These are phyloP conservation scores for Drosophila kepulauana DNA, from an alignment of 1,140 invertebrate species.

Conservation along the genomic window DNA sequence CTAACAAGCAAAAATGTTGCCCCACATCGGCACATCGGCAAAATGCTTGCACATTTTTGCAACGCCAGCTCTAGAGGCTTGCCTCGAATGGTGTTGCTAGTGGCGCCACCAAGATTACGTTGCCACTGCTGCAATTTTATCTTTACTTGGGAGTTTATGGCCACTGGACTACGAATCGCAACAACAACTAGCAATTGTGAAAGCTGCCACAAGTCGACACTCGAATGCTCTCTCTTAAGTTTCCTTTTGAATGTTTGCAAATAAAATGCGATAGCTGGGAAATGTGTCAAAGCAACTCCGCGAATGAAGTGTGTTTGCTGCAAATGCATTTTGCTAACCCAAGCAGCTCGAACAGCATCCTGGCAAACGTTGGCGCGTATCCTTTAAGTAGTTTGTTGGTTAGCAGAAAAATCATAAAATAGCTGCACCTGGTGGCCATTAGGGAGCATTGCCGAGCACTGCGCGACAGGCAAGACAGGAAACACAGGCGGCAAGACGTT, in stretches of 20 bases:
- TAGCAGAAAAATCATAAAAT: constrained; percentile 74
- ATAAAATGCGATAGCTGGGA: neutral
- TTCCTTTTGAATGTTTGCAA: neutral
- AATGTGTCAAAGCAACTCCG: neutral
- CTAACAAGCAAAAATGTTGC: constrained; percentile 79
- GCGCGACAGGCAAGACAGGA: constrained; percentile 27
- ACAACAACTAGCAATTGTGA: constrained; percentile 40
- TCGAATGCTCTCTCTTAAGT: constrained; percentile 14
- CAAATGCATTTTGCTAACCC: constrained; percentile 43
- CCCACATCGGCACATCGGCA: constrained; percentile 37
- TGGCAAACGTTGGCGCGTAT: constrained; percentile 43
- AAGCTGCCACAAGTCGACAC: neutral
- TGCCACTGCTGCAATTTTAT: constrained; percentile 75
- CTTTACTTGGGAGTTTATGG: constrained; percentile 68
- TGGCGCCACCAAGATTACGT: constrained; percentile 71
- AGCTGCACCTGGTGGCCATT: constrained; percentile 80
- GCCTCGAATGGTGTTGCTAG: constrained; percentile 12
- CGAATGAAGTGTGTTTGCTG: constrained; percentile 14
- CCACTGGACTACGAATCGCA: constrained; percentile 35
- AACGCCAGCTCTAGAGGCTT: constrained; percentile 21
- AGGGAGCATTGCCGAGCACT: constrained; percentile 52
- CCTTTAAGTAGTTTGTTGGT: constrained; percentile 81
- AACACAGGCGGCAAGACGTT: constrained; percentile 13
- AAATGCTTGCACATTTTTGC: constrained; percentile 37
- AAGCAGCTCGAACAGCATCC: constrained; percentile 27